Percentiles rank a stretch among this genome's conserved stretches.
phyloP scores from a whole-genome alignment of 2,888 invertebrate genomes.

The Tetragonisca angustula region DNA sequence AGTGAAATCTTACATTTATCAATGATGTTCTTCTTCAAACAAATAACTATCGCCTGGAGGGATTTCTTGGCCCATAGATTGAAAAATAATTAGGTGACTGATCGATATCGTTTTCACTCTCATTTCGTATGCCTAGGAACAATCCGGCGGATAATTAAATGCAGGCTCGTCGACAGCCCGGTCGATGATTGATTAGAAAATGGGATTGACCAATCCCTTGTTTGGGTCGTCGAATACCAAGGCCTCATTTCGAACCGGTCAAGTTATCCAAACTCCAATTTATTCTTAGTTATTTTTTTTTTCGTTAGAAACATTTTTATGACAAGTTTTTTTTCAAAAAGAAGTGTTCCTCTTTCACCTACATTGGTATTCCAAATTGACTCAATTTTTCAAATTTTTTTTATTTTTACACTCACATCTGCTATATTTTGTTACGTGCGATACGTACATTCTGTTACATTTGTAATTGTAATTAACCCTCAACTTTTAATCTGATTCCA shows the following conservation, averaged over 20 bases:
- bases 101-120: conserved; percentile 40
- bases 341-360: too few species aligned
- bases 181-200: conserved; percentile 52
- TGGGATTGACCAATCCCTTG: conserved; percentile 23
- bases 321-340: too few species aligned
- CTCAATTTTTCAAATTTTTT: too few species aligned
- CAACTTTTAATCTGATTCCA: too few species aligned
- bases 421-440: too few species aligned
- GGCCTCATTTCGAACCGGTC: neutral
- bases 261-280: neutral
- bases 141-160: conserved; percentile 39
- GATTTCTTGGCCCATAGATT: neutral
- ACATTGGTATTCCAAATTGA: too few species aligned
- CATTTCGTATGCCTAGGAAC: conserved; percentile 32
- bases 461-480: too few species aligned
- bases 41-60: neutral
- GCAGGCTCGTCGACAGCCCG: conserved; percentile 32
- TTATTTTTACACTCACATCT: too few species aligned
- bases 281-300: too few species aligned
- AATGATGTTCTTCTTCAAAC: neutral
- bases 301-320: too few species aligned
- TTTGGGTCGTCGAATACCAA: neutral
- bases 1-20: too few species aligned
- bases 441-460: too few species aligned
- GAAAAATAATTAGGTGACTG: conserved; percentile 14